phyloP scores from a whole-genome alignment of 2,797 vertebrate genomes.

The Manis javanica region DNA sequence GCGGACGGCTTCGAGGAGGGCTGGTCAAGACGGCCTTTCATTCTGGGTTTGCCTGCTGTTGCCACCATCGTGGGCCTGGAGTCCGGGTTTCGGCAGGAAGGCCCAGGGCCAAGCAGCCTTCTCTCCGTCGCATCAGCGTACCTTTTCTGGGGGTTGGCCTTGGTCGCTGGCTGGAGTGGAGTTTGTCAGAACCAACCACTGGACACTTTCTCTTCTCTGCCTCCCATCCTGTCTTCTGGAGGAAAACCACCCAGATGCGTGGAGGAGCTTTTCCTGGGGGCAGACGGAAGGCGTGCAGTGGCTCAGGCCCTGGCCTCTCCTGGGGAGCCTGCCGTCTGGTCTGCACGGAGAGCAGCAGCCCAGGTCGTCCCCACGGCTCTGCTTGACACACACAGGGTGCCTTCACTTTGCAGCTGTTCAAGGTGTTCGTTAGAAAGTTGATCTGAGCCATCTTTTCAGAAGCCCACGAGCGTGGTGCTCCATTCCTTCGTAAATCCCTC shows the following conservation, averaged over 20 bases:
- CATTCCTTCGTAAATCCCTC: too few species aligned
- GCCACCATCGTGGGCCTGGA: neutral
- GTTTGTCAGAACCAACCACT: neutral
- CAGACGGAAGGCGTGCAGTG: neutral
- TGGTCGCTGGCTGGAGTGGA: neutral
- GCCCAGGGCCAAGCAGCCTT: neutral
- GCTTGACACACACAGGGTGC: neutral
- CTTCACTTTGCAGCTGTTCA: neutral
- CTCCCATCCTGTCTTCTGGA: neutral
- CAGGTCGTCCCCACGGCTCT: neutral
- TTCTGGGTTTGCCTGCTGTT: neutral
- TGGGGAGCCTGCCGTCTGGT: neutral
- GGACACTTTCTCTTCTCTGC: neutral
- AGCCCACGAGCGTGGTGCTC: neutral
- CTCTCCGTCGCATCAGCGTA: neutral
- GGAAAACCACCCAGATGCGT: neutral
- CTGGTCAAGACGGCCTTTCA: rapidly evolving
- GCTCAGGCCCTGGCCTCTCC: neutral
- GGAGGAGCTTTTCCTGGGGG: too few species aligned
- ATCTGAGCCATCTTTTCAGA: neutral
- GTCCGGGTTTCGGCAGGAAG: neutral
- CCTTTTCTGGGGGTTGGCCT: neutral
- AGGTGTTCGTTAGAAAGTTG: neutral
- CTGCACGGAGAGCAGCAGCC: neutral
- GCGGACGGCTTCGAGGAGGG: neutral